Conservation (phyloP, 2,888 invertebrate genomes). For the Marasmarcha lunaedactyla region DNA sequence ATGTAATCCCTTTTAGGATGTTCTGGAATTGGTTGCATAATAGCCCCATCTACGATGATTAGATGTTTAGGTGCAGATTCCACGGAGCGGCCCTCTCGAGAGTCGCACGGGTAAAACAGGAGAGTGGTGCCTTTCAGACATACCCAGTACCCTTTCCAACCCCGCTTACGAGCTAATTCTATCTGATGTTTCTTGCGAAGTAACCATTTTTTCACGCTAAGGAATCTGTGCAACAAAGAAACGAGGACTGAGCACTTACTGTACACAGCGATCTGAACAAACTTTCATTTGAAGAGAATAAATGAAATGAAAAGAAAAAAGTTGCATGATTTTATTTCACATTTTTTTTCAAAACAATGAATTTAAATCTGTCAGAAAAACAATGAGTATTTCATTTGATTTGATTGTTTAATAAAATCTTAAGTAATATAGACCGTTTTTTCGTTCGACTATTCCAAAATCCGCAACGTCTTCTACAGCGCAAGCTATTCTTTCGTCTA, state of each 20-base stretch:
- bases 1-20: constrained; percentile 98
- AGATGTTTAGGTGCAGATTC: constrained; percentile 95
- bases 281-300: no score
- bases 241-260: no score
- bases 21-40: constrained; percentile 99
- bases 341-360: no score
- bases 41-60: constrained; percentile 95
- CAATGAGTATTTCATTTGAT: no score
- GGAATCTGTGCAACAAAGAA: constrained; percentile 76
- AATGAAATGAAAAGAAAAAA: neutral
- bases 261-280: no score
- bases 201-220: constrained; percentile 98
- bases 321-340: no score
- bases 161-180: constrained; percentile 93
- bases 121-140: constrained; percentile 97
- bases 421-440: no score
- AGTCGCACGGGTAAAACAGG: constrained; percentile 95
- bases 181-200: constrained; percentile 96
- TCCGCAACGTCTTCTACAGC: constrained; percentile 22
- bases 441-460: constrained; percentile 27
- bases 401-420: no score
- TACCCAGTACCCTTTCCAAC: constrained; percentile 99
- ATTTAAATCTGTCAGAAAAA: no score
- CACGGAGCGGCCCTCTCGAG: constrained; percentile 88
- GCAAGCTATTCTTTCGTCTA: constrained; percentile 29